A percentile compares a stretch with the other conserved stretches of the same genome.
phyloP scores from a whole-genome alignment of 2,113 vertebrate species.

The Xiphophorus hellerii region DNA sequence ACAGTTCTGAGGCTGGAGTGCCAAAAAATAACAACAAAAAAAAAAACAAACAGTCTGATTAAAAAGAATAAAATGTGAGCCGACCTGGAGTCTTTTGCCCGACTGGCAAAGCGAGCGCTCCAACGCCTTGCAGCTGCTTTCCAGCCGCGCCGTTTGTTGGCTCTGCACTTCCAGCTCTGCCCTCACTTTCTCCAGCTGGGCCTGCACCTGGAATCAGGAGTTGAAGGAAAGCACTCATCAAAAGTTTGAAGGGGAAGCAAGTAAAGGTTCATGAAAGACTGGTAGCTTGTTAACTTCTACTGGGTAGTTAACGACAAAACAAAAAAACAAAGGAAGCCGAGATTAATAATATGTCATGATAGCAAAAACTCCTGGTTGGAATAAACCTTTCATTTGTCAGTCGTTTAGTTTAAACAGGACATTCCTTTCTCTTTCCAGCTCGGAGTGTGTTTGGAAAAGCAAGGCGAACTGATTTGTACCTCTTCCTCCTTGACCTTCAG shows the following conservation, averaged over 20 bases:
- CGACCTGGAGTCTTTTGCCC: slow-evolving; percentile 87
- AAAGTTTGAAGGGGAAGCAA: not conserved
- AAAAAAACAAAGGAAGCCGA: not conserved
- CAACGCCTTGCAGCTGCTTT: slow-evolving; percentile 90
- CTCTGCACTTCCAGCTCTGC: slow-evolving; percentile 88
- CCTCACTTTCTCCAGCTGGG: slow-evolving; percentile 86
- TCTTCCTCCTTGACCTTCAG: slow-evolving; percentile 89
- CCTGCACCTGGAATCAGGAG: slow-evolving; percentile 56
- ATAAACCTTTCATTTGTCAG: not conserved
- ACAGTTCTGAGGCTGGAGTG: not conserved
- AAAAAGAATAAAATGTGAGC: slow-evolving; percentile 14
- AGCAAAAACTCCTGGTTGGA: not conserved
- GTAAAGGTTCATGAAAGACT: not conserved
- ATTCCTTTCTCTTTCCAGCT: not conserved
- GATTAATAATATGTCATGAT: not conserved
- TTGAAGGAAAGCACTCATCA: not conserved
- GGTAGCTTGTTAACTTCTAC: not conserved
- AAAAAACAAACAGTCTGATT: not conserved
- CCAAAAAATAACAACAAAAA: not conserved
- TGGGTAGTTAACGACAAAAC: not conserved
- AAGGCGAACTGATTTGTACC: slow-evolving; percentile 62
- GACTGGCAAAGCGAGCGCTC: slow-evolving; percentile 91
- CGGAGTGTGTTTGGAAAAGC: slow-evolving; percentile 1
- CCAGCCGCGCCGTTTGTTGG: slow-evolving; percentile 88
- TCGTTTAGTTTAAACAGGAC: not conserved